These are phyloP conservation scores for Deroplatys truncata DNA, from an alignment of 2,888 invertebrate genomes.

Conservation along the genomic window DNA sequence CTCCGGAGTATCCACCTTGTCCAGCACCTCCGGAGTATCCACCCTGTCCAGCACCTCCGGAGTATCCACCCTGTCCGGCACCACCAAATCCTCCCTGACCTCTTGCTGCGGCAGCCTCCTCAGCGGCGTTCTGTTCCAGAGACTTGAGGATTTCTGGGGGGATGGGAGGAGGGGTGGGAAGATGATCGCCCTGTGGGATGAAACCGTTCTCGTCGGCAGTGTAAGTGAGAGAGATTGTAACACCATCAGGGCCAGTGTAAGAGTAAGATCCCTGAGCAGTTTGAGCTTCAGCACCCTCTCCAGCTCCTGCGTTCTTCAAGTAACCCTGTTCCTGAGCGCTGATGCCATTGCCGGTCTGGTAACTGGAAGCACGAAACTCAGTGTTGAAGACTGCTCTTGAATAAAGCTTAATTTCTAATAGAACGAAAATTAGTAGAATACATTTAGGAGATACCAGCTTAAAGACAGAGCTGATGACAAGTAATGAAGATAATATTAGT, in stretches of 20 bases:
- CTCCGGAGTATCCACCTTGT: neutral
- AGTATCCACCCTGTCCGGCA: neutral
- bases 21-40: neutral
- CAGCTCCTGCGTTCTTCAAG: constrained; percentile 61
- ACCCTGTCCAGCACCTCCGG: neutral
- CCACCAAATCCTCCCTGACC: neutral
- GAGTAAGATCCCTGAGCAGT: constrained; percentile 71
- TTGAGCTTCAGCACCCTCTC: constrained; percentile 60
- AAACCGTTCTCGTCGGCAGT: constrained; percentile 34
- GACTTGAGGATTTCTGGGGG: constrained; percentile 42
- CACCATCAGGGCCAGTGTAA: constrained; percentile 66
- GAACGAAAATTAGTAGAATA: too few relatives aligned
- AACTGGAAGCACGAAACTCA: constrained; percentile 45
- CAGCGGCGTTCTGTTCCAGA: constrained; percentile 41
- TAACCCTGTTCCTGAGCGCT: constrained; percentile 65
- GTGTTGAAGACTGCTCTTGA: neutral
- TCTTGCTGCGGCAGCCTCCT: constrained; percentile 13
- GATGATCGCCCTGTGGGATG: constrained; percentile 33
- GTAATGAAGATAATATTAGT: too few relatives aligned
- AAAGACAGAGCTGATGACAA: too few relatives aligned
- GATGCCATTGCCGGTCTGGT: constrained; percentile 72
- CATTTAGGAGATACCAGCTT: too few relatives aligned
- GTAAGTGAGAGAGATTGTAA: constrained; percentile 49
- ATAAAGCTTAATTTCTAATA: neutral
- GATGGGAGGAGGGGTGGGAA: constrained; percentile 34